phyloP scores from a whole-genome alignment of 2,888 invertebrate species.

The Helicoverpa assulta region DNA sequence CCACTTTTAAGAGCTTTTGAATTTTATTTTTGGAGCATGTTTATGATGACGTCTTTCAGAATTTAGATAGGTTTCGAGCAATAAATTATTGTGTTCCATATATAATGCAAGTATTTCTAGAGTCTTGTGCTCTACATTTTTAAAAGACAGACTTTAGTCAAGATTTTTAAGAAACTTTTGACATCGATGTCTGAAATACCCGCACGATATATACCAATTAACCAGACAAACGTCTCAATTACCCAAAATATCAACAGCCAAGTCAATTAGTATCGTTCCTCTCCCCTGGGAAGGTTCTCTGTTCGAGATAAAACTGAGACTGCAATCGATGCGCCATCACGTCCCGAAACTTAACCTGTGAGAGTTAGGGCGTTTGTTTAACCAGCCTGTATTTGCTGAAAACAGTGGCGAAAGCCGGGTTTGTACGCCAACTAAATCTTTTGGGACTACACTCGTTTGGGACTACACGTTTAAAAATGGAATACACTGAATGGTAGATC shows the following conservation, averaged over 20 bases:
- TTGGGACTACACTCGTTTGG: conserved; percentile 63
- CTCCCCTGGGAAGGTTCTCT: conserved; percentile 18
- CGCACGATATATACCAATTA: background rate
- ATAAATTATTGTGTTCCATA: background rate
- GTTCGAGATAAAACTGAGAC: conserved; percentile 46
- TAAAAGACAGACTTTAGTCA: too few species aligned
- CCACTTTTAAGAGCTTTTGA: conserved; percentile 40
- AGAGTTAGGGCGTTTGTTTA: conserved; percentile 62
- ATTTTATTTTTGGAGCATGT: conserved; percentile 34
- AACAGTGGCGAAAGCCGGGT: conserved; percentile 44
- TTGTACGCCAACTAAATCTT: conserved; percentile 64
- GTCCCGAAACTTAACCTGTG: conserved; percentile 57
- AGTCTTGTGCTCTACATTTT: too few species aligned
- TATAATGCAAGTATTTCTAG: too few species aligned
- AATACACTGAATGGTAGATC: conserved; percentile 7
- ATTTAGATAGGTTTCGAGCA: conserved; percentile 24
- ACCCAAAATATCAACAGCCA: background rate
- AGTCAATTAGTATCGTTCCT: conserved; percentile 20
- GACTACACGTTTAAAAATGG: conserved; percentile 53
- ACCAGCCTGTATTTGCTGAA: conserved; percentile 65
- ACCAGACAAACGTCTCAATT: conserved; percentile 12
- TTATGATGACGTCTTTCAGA: conserved; percentile 31
- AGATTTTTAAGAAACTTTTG: too few species aligned
- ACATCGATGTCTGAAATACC: background rate
- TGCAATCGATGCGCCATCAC: conserved; percentile 55